Evolutionary conservation across 2,113 vertebrate genomes (phyloP), one percentile per base, ranked within the genome.

Genomic region (Tylochromis polylepis): DNA sequence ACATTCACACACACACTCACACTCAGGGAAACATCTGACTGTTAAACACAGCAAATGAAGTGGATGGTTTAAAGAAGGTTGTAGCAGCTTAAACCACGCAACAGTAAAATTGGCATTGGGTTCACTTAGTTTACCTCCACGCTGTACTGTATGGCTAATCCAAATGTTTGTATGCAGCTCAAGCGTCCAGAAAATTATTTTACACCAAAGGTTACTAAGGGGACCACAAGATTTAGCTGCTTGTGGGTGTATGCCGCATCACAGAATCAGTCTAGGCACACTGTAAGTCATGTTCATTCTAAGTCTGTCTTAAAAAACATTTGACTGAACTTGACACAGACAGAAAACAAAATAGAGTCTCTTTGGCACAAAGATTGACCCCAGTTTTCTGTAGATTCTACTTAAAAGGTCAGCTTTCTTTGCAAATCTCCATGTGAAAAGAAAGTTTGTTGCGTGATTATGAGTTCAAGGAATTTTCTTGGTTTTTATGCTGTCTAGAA

Each of bases 161-260:
- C 84, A 18, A 46, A 80, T 43, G 83, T 91, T 82, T 72, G 24
- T 84, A 79, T 79, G 83, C 81, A 78, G 83, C 65, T 86, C 84
- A 92, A 79, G 85, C 88, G 90, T 92, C 91, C 89, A 93, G 82
- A 92, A 93, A 93, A 93, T 91, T 51, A 92, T 91, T 92, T 91
- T 34, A 75, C 24, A 91, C 79, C 84, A 93, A 88, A 59, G 60
- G 38, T 81, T 51, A 77, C 53, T 12, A 7, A 79, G 49, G 20
- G 62, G 65, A 67, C 67, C 29, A n/a, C 27, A 46, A n/a, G 43
- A 29, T 86, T 59, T 2, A 58, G 56, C 70, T 89, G 57, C 27
- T 24, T 80, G 65, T 18, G 31, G 15, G n/a, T 51, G 51, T 55
- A 38, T 8, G 8, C 57, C 75, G 70, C 78, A 83, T 87, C 72